phyloP scores from a whole-genome alignment of 2,797 vertebrate genomes.

The Anolis apletophallus region DNA sequence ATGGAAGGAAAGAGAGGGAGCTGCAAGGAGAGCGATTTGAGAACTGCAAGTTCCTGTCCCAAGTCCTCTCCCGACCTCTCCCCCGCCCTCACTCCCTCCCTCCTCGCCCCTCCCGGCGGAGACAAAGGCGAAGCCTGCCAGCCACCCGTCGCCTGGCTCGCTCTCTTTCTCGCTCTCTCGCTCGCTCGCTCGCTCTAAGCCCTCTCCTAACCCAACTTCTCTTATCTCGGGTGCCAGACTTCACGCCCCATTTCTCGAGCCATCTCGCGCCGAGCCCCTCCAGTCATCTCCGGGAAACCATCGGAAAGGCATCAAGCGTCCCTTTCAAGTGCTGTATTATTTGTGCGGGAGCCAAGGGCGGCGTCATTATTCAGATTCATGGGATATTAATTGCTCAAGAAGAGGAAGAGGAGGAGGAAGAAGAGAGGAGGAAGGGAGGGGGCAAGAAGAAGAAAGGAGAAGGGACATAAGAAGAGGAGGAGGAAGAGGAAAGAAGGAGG shows the following conservation, averaged over 20 bases:
- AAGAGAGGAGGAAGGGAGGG: too few species aligned
- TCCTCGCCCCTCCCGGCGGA: background rate
- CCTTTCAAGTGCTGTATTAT: conserved; percentile 28
- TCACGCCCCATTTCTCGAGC: conserved; percentile 16
- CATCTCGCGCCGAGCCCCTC: conserved; percentile 9
- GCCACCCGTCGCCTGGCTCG: background rate
- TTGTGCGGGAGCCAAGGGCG: conserved; percentile 36
- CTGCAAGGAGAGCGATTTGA: background rate
- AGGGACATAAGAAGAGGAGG: background rate
- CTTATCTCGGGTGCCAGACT: conserved; percentile 30
- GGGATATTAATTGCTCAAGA: conserved; percentile 20
- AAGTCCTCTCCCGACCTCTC: too few species aligned
- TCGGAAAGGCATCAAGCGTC: conserved; percentile 9
- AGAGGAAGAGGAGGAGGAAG: background rate
- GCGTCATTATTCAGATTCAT: conserved; percentile 21
- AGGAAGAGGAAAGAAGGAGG: too few species aligned
- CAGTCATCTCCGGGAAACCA: conserved; percentile 28
- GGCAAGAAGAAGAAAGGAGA: background rate
- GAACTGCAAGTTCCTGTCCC: background rate
- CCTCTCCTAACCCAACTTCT: background rate
- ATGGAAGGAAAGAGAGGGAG: background rate
- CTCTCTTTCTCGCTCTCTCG: background rate
- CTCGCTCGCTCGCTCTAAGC: background rate
- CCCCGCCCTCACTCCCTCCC: too few species aligned
- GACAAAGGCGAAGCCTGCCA: background rate